These are phyloP conservation scores for Bujurquina vittata DNA, from an alignment of 2,113 vertebrate genomes.

Conservation along the genomic window DNA sequence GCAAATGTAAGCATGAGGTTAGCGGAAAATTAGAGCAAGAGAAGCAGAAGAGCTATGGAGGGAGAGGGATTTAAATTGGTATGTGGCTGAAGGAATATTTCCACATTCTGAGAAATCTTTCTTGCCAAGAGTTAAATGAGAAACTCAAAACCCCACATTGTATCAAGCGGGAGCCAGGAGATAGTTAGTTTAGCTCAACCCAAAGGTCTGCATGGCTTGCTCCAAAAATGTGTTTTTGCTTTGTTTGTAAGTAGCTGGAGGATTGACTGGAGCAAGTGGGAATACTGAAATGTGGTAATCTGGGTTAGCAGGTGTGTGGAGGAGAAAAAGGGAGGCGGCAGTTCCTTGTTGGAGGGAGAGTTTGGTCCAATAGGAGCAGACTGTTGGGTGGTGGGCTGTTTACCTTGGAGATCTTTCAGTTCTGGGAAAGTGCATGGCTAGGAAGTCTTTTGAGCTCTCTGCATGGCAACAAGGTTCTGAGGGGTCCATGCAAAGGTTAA, in stretches of 20 bases:
- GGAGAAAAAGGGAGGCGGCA: background rate
- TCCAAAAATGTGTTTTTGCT: constrained; percentile 1
- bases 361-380: constrained; percentile 52
- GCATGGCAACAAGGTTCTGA: constrained; percentile 46
- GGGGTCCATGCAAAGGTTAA: constrained; percentile 63
- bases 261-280: background rate
- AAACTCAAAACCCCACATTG: background rate
- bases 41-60: background rate
- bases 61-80: background rate
- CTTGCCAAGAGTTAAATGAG: background rate
- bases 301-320: background rate
- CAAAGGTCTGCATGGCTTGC: background rate
- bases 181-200: background rate
- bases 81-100: background rate
- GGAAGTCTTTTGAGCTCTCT: constrained; percentile 43
- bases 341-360: constrained; percentile 23
- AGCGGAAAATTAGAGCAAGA: background rate
- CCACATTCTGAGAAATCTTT: background rate
- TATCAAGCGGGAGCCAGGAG: background rate
- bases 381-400: constrained; percentile 15
- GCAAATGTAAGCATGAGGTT: background rate
- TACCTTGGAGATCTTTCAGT: constrained; percentile 37
- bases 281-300: background rate
- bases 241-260: background rate
- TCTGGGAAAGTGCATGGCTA: background rate